Base-by-base conservation (phyloP, 1,140 invertebrate genomes). In the Apolygus lucorum region DNA sequence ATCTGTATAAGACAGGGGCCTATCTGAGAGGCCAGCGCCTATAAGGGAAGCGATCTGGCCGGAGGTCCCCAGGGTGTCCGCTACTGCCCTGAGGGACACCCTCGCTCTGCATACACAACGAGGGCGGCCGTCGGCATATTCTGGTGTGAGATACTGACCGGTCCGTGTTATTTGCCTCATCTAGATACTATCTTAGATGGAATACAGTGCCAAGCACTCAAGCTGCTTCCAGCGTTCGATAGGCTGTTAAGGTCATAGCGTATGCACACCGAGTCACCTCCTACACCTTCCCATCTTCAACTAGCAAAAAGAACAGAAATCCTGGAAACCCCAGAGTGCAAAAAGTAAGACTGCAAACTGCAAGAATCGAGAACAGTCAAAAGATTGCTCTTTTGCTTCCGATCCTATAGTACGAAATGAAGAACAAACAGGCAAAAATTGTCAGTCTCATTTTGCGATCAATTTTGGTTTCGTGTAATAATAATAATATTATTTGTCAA, bases 161-260 rank as follows among this genome's bases (percentile, higher is more conserved):
- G 4, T 21, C 54, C 54, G 54, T 59, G 54, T 59, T 59, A 59
- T 59, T 59, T 22, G 11, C 54, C 54, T 59, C 54, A 59, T 59
- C 54, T 59, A 59, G 54, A 59, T 59, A 59, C 22, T 59, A 59
- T 59, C 54, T 59, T 24, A 17, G 54, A 59, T 59, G 13, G 54
- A 59, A 11, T 59, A 59, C 54, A 59, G 54, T 59, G 54, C 54
- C 54, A 59, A 59, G 54, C 54, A 59, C 54, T 59, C 54, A 59
- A 21, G 54, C 54, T 22, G 22, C 54, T 59, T 59, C 22, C 22
- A 4, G 2, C 22, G 13, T 4, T 59, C 54, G 54, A 59, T 59
- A 59, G 54, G 54, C 54, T 13, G 54, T 59, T 59, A 59, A 59
- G 54, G 54, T 59, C 54, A 59, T 59, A 24, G 54, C 54, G 22